Percentiles rank a stretch among this genome's conserved stretches.
Evolutionary conservation across 2,888 invertebrate genomes (phyloP).

Genomic region (Griposia aprilina): DNA sequence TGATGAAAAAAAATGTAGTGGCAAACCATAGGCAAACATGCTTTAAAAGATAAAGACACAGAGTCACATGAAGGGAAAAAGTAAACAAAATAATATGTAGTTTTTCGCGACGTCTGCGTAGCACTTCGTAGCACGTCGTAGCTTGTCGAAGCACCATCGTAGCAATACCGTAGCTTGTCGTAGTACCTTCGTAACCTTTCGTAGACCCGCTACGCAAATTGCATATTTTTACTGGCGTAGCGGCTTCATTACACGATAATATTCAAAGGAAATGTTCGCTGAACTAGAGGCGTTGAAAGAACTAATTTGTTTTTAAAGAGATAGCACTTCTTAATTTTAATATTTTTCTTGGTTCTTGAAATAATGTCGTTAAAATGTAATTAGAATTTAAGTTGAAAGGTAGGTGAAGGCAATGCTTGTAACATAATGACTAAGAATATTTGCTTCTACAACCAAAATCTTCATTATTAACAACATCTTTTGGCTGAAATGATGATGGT

Average conservation of each 20-base stretch:
- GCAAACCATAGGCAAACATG: neutral
- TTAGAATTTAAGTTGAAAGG: neutral
- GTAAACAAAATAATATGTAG: neutral
- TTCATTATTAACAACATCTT: neutral
- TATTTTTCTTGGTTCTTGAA: neutral
- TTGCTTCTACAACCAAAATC: neutral
- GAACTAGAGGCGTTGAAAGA: slow-evolving; percentile 5
- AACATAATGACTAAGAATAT: neutral
- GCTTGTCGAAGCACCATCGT: neutral
- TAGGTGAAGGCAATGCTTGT: neutral
- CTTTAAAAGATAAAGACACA: neutral
- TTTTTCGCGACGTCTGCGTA: slow-evolving; percentile 12
- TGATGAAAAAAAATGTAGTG: too few species aligned
- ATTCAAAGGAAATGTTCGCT: slow-evolving; percentile 31
- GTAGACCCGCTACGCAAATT: slow-evolving; percentile 37
- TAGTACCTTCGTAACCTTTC: slow-evolving; percentile 30
- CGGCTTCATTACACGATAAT: slow-evolving; percentile 36
- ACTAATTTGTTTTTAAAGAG: slow-evolving; percentile 22
- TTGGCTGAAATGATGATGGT: neutral
- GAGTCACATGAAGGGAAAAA: neutral
- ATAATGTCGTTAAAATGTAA: neutral
- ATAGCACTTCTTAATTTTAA: neutral
- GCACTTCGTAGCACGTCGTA: slow-evolving; percentile 11
- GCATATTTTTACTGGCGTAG: slow-evolving; percentile 30
- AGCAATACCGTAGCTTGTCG: slow-evolving; percentile 10